Base-by-base conservation (phyloP, 1,140 invertebrate species). In the Monochamus saltuarius region DNA sequence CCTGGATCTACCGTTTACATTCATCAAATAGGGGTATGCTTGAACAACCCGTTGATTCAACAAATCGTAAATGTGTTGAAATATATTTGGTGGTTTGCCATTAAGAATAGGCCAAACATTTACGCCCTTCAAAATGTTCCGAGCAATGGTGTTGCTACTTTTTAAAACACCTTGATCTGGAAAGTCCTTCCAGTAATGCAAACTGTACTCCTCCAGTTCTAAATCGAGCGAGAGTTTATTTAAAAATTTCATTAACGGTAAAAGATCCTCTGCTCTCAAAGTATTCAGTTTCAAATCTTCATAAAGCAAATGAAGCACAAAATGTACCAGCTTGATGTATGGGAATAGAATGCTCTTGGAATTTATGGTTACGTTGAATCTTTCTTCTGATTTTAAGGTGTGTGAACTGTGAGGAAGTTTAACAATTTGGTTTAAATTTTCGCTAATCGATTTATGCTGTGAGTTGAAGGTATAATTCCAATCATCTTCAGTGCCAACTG, bases 281-380 rank as follows among this genome's bases (percentile, higher is more conserved):
- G 83, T 80, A 70, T 92, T 89, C 36, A 96, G 73, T 76, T 96
- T 96, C 1, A 94, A 80, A 72, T 97, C 94, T 82, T 97, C 94
- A 75, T 96, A 97, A 0, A 95, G 78, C 9, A 97, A 78, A 80
- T 97, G 95, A 36, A 97, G 79, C 0, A 89, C 83, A 75, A 88
- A 93, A 40, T 95, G 80, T 22, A 95, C 82, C 29, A 88, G 76
- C 11, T 89, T 82, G 8, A 92, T 83, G 68, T 90, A 85, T 0
- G 84, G 81, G 72, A 92, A 95, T 1, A 96, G 77, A 13, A 85
- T 73, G 1, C 89, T 83, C 61, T 84, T 84, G 4, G 61, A 47
- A 35, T 69, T 64, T 40, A 69, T 54, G 19, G 36, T n/a, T 1
- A 59, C 42, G 14, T 17, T 29, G 17, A 8, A 4, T 39, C 22